Evolutionary conservation across 1,140 invertebrate species (phyloP), one percentile per base, ranked within the genome.

Genomic region (Brachionus sp.): DNA sequence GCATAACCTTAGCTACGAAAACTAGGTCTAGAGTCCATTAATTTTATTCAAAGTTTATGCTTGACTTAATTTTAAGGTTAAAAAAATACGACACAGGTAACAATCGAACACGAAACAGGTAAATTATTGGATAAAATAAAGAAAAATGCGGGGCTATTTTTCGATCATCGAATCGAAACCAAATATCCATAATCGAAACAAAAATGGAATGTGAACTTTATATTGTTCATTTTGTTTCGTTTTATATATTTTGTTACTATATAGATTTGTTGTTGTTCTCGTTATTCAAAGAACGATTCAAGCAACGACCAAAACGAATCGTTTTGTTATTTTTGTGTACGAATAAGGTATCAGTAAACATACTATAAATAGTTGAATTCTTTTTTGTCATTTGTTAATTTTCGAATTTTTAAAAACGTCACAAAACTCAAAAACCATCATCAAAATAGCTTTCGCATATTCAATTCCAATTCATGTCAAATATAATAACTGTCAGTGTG

Each of bases 51-150:
- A 66, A 70, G 33, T 70, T 70, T 70, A 70, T 70, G 66, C 66
- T 70, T 70, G 66, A 70, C 66, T 70, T 70, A 70, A 70, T 70
- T 70, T 70, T 37, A 70, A 70, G 66, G 66, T 70, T 70, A 70
- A 70, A 70, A 70, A 70, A 70, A 70, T 70, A 70, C 35, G 25
- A 66, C 64, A 66, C 64, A 66, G 64, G 64, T 66, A 66, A 66
- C 64, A 66, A 66, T 29, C 64, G 64, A 66, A 37, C 12, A 33
- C 25, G 9, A 39, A 39, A 39, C 33, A 39, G 66, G 33, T 39
- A 70, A 70, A 37, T 39, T 35, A 70, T 39, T 70, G 33, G 66
- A 39, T 9, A 16, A 39, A 37, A 7, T 33, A 39, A 7, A 39
- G 16, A 19, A 70, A n/a, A 37, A 9, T 19, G 66, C 7, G 66